Percentiles rank a stretch among this genome's conserved stretches.
phyloP scores from a whole-genome alignment of 1,140 invertebrate genomes.

The Samia ricini region DNA sequence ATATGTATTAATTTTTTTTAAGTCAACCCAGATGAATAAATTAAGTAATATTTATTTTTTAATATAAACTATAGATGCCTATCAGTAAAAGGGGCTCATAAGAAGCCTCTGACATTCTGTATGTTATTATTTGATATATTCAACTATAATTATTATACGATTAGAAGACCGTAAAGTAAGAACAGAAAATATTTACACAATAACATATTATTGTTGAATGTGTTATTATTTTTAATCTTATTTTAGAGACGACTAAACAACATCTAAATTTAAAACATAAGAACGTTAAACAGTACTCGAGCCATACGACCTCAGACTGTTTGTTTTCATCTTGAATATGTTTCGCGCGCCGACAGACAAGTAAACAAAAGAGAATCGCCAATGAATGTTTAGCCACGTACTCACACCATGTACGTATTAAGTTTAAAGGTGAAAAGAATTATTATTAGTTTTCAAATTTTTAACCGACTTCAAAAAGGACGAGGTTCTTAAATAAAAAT shows the following conservation, averaged over 20 bases:
- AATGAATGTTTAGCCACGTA: conserved; percentile 14
- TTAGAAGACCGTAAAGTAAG: neutral
- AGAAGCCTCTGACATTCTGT: too few species aligned
- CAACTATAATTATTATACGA: too few species aligned
- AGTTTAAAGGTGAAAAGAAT: conserved; percentile 5
- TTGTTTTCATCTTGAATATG: conserved; percentile 39
- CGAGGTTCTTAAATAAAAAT: too few species aligned
- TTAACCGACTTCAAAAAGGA: too few species aligned
- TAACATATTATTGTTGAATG: neutral
- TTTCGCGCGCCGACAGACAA: conserved; percentile 40
- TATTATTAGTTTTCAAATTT: neutral
- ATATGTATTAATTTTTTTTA: too few species aligned
- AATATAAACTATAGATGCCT: too few species aligned
- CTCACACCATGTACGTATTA: neutral
- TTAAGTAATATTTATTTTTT: too few species aligned
- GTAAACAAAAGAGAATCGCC: conserved; percentile 34
- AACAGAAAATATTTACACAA: neutral
- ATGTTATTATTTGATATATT: too few species aligned
- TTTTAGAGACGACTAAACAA: conserved; percentile 60
- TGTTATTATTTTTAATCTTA: conserved; percentile 19
- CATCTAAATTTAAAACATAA: conserved; percentile 47
- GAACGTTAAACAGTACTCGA: conserved; percentile 47
- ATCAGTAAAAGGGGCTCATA: too few species aligned
- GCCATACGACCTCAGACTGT: conserved; percentile 43
- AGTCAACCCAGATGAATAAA: too few species aligned